Evolutionary conservation across 2,797 vertebrate genomes (phyloP), one percentile per base, ranked within the genome.

Genomic region (Spheniscus humboldti): DNA sequence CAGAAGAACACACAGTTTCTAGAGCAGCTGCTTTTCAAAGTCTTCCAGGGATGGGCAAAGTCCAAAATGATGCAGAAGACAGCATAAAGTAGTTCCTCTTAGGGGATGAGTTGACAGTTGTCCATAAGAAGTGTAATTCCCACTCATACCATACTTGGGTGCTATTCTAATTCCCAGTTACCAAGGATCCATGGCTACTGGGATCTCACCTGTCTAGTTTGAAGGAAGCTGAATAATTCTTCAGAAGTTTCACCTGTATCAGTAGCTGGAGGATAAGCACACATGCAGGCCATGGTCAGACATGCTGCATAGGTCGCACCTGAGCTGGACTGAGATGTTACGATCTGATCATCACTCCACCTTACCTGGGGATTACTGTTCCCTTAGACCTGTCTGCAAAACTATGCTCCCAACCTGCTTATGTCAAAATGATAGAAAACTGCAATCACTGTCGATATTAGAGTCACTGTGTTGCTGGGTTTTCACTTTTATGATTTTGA

Each of bases 1-100:
- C 22, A 62, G 37, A 89, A 67, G 50, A 88, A 39, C 9, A 60
- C 10, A 43, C 7, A 45, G 16, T 60, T 83, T 89, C 55, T 80
- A 72, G 52, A 92, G 17, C 18, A 85, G 25, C 39, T 79, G 14
- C 52, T 88, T 86, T 87, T 93, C 18, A 68, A 79, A 87, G 28
- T 27, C n/a, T 81, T 88, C 11, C 1, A 5, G 31, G 7, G 28
- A 25, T 43, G 17, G 6, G 2, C 11, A 62, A 31, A 73, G 31
- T 31, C 31, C 52, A 56, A 86, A 60, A 57, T 39, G 2, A 78
- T 69, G 11, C 24, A 59, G 31, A 50, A 92, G 25, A 8, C 6
- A 9, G 5, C 17, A 37, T 30, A 37, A 90, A 66, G 13, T 41
- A 50, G 9, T 14, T 63, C 50, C 6, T 56, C 18, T 71, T 37